Evolutionary conservation across 2,113 vertebrate genomes (phyloP).

Genomic region (Malurus elegans): DNA sequence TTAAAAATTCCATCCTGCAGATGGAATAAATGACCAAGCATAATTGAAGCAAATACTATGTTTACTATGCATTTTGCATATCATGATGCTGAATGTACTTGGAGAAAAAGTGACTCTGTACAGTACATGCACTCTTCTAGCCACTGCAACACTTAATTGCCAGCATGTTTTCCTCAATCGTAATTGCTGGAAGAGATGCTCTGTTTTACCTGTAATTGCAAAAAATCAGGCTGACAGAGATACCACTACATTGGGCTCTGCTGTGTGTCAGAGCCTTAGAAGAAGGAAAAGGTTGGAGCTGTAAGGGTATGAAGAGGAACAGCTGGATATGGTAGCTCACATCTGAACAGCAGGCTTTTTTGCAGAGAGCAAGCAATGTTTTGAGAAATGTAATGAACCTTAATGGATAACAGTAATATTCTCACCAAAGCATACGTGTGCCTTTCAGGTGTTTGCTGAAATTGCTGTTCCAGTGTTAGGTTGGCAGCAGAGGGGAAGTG

Average conservation of each 20-base stretch:
- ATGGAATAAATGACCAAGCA: not conserved
- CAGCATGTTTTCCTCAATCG: accelerated
- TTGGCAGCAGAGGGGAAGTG: not conserved
- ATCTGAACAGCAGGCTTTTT: not conserved
- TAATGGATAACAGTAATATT: not conserved
- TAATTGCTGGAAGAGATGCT: not conserved
- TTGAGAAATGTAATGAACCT: not conserved
- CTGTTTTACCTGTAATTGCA: not conserved
- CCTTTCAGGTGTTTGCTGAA: not conserved
- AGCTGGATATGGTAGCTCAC: not conserved
- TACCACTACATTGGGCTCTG: not conserved
- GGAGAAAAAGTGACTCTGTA: not conserved
- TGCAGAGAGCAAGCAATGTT: not conserved
- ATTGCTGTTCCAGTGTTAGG: not conserved
- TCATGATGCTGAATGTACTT: not conserved
- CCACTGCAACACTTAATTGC: not conserved
- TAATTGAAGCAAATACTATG: accelerated
- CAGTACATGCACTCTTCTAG: not conserved
- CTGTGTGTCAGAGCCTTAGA: not conserved
- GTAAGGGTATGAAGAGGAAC: not conserved
- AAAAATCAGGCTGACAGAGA: not conserved
- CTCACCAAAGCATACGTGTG: not conserved
- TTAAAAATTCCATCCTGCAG: not conserved
- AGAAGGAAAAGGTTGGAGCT: not conserved
- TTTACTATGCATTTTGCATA: not conserved